phyloP scores from a whole-genome alignment of 2,113 vertebrate genomes.

The Oreotragus oreotragus region DNA sequence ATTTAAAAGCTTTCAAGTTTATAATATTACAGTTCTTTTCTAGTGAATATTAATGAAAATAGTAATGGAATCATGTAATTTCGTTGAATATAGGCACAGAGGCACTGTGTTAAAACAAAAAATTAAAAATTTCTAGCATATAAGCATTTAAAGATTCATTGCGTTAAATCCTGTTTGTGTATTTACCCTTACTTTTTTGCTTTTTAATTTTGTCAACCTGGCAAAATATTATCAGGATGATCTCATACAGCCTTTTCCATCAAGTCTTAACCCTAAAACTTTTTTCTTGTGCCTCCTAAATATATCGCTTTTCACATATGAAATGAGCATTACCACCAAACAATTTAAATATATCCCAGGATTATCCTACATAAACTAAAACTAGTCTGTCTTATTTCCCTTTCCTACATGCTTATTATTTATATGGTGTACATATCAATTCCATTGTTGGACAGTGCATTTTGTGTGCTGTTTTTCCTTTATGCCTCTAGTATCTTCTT shows the following conservation, averaged over 20 bases:
- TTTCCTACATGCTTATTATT: neutral
- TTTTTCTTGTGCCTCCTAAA: neutral
- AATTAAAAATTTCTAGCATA: neutral
- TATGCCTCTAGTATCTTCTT: neutral
- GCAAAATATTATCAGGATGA: neutral
- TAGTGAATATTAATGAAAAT: neutral
- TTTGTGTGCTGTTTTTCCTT: neutral
- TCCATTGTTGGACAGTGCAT: neutral
- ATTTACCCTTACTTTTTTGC: neutral
- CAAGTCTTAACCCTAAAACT: neutral
- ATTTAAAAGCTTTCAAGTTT: neutral
- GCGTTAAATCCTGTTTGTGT: neutral
- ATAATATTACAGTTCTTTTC: neutral
- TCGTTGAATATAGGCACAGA: neutral
- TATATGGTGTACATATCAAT: neutral
- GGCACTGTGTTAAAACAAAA: neutral
- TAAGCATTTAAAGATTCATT: neutral
- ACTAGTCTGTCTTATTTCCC: neutral
- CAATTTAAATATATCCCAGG: neutral
- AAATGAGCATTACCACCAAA: neutral
- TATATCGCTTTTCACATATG: neutral
- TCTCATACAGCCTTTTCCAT: neutral
- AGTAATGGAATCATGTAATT: neutral
- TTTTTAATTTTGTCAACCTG: neutral
- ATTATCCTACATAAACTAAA: neutral